phyloP scores from a whole-genome alignment of 2,888 invertebrate genomes.

The Ophioninae sp. region DNA sequence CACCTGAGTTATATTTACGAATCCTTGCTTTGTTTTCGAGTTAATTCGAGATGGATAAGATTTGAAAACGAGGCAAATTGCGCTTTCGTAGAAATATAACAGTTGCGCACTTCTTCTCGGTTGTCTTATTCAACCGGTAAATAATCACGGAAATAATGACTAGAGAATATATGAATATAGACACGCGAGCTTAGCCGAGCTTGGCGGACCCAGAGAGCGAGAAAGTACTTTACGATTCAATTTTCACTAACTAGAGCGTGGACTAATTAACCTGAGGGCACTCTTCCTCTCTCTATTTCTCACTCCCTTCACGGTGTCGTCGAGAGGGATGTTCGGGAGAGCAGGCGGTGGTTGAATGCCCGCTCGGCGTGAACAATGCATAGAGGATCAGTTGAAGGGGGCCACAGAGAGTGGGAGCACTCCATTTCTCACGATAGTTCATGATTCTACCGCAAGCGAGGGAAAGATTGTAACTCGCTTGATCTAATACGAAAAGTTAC shows the following conservation, averaged over 20 bases:
- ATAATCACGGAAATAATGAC: slow-evolving; percentile 19
- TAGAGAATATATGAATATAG: slow-evolving; percentile 28
- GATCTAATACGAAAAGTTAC: slow-evolving; percentile 1
- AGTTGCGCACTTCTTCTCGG: not conserved
- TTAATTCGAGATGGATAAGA: too few relatives aligned
- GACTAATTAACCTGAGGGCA: slow-evolving; percentile 75
- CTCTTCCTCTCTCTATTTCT: slow-evolving; percentile 11
- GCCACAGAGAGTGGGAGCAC: slow-evolving; percentile 29
- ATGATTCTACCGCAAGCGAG: slow-evolving; percentile 8
- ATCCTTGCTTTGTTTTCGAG: too few relatives aligned
- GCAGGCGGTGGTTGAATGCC: slow-evolving; percentile 59
- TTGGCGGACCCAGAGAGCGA: slow-evolving; percentile 40
- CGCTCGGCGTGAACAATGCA: slow-evolving; percentile 66
- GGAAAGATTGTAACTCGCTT: slow-evolving; percentile 23
- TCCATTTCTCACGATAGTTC: slow-evolving; percentile 26
- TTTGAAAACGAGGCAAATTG: too few relatives aligned
- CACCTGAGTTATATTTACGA: too few relatives aligned
- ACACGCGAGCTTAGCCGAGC: slow-evolving; percentile 1
- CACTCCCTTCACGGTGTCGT: slow-evolving; percentile 5
- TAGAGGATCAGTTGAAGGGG: slow-evolving; percentile 33
- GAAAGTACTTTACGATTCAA: slow-evolving; percentile 72
- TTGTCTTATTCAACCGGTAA: not conserved
- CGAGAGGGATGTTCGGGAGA: slow-evolving; percentile 30
- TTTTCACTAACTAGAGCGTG: slow-evolving; percentile 78
- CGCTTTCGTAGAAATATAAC: too few relatives aligned